Evolutionary conservation across 2,888 invertebrate species (phyloP), one percentile per base, ranked within the genome.

Genomic region (Sericinus montela): DNA sequence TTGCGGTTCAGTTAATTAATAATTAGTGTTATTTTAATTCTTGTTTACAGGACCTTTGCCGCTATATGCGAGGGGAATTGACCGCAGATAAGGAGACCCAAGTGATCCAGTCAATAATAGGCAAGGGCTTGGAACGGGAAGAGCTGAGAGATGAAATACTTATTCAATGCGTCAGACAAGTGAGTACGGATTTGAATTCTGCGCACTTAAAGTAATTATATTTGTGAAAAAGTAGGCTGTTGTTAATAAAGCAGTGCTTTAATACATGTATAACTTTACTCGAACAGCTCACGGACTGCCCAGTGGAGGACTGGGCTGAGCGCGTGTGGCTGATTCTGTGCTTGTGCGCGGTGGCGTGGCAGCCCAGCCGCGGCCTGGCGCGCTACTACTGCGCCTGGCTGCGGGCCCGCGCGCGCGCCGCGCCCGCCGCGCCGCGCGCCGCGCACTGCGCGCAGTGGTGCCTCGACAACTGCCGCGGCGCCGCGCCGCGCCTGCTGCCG

Each of bases 371-470:
- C 78, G 89, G 94, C 0, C 90, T 97, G 7, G 92, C 93, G 67
- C 94, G 95, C 69, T 95, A 96, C 82, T 93, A 94, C 72, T 89
- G 93, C 63, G 73, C 80, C 41, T 89, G 89, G 85, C 70, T 89
- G 54, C 77, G 89, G 55, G 54, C 62, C 6, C 72, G 80, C 15
- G 77, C 82, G 0, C 70, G 76, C 1, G 43, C 57, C 10, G 58
- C 63, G 28, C 54, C 66, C 9, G 56, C 69, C n/a, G 72, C 77
- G 0, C 54, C 54, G n/a, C 65, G 87, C 23, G 72, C 83, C 38
- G 79, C 82, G n/a, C 97, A 97, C 75, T 97, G 97, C 71, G 97
- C 97, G 8, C 95, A 97, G 77, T 97, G 97, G 95, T 97, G 97
- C 72, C 90, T 97, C 45, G 97, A 97, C 70, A 97, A 98, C 86